phyloP scores from a whole-genome alignment of 1,140 invertebrate species.

The Drosophila lacertosa region DNA sequence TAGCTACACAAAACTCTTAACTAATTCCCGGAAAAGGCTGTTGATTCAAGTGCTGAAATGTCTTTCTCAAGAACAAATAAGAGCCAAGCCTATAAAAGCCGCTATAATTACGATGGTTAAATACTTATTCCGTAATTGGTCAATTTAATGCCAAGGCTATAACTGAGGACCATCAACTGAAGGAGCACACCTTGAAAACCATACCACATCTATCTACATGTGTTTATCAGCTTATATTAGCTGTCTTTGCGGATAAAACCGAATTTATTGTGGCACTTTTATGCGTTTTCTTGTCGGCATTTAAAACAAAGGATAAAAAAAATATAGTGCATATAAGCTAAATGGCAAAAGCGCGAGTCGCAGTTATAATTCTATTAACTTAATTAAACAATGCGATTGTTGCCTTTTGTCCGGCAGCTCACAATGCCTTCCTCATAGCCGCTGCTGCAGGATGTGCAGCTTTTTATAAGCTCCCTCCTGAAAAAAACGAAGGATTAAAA shows the following conservation, averaged over 20 bases:
- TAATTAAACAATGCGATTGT: slow-evolving; percentile 74
- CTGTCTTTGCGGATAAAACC: slow-evolving; percentile 50
- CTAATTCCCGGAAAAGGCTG: too few relatives aligned
- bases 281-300: slow-evolving; percentile 33
- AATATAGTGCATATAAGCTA: slow-evolving; percentile 20
- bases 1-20: too few relatives aligned
- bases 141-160: slow-evolving; percentile 1
- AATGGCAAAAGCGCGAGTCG: slow-evolving; percentile 20
- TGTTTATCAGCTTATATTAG: slow-evolving; percentile 27
- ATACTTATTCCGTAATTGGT: slow-evolving; percentile 12
- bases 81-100: too few relatives aligned
- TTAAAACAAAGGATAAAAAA: slow-evolving; percentile 14
- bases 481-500: slow-evolving; percentile 34
- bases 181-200: neutral
- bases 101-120: neutral
- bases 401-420: slow-evolving; percentile 47
- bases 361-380: slow-evolving; percentile 82
- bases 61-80: too few relatives aligned
- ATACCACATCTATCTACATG: neutral
- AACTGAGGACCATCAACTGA: neutral
- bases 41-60: too few relatives aligned
- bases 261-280: slow-evolving; percentile 72
- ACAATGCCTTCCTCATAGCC: slow-evolving; percentile 22
- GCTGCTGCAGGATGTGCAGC: slow-evolving; percentile 23
- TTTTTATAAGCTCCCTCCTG: slow-evolving; percentile 45